Evolutionary conservation across 2,113 vertebrate genomes (phyloP).

Genomic region (Barnardius zonarius): DNA sequence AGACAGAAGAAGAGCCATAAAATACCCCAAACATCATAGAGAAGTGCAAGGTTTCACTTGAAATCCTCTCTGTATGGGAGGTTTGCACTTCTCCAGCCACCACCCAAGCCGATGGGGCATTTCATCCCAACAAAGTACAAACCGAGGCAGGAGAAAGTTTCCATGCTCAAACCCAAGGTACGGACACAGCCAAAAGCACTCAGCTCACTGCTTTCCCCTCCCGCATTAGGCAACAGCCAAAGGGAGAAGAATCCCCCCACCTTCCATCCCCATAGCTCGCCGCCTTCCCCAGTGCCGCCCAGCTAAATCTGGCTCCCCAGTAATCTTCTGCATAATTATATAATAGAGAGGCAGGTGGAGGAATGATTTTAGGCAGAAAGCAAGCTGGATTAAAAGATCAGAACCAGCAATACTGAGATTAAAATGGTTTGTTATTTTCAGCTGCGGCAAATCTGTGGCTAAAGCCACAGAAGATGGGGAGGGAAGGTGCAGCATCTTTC

Average conservation of each 20-base stretch:
- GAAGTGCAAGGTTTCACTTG: background rate
- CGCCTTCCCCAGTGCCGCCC: background rate
- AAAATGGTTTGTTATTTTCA: constrained; percentile 53
- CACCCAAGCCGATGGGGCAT: background rate
- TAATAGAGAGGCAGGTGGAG: constrained; percentile 29
- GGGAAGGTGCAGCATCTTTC: background rate
- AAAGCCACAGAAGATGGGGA: background rate
- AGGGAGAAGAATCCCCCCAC: background rate
- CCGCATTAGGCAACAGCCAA: fast-evolving
- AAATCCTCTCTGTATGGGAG: background rate
- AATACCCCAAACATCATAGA: background rate
- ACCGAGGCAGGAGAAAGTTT: background rate
- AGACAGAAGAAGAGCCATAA: background rate
- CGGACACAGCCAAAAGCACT: fast-evolving
- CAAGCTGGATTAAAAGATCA: constrained; percentile 65
- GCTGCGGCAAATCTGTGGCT: background rate
- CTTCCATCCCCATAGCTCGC: background rate
- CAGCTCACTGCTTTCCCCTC: fast-evolving
- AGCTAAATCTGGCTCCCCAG: constrained; percentile 5
- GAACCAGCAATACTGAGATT: constrained; percentile 49
- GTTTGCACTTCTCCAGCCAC: background rate
- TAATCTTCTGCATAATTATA: constrained; percentile 65
- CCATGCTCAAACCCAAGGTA: background rate
- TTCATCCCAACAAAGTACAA: background rate
- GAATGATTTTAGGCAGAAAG: constrained; percentile 49